Evolutionary conservation across 1,140 invertebrate species (phyloP).

Genomic region (Spodoptera frugiperda): DNA sequence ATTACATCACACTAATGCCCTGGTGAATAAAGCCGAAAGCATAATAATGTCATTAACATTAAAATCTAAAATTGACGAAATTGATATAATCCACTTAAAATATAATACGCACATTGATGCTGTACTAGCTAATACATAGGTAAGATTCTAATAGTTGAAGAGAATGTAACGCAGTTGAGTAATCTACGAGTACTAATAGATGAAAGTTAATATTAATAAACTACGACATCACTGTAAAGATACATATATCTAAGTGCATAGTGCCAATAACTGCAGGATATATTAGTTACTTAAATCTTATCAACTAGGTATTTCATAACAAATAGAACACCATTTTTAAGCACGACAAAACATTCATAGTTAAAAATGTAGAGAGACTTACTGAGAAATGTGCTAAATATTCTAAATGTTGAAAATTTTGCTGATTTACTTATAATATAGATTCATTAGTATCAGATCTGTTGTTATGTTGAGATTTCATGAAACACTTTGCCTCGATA

Average conservation of each 20-base stretch:
- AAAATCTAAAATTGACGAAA: constrained; percentile 86
- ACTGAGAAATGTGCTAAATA: constrained; percentile 87
- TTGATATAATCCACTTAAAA: constrained; percentile 85
- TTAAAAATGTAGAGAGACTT: constrained; percentile 87
- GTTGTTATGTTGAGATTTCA: constrained; percentile 74
- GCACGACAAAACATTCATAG: constrained; percentile 87
- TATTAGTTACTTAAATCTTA: constrained; percentile 85
- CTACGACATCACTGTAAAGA: constrained; percentile 58
- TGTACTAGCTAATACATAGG: constrained; percentile 67
- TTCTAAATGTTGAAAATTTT: constrained; percentile 84
- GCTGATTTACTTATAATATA: constrained; percentile 73
- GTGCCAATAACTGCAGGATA: constrained; percentile 86
- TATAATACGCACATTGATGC: constrained; percentile 68
- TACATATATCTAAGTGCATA: constrained; percentile 68
- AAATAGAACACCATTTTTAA: constrained; percentile 87
- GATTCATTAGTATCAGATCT: constrained; percentile 83
- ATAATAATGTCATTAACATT: constrained; percentile 75
- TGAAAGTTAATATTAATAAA: constrained; percentile 60
- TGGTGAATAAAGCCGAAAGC: constrained; percentile 62
- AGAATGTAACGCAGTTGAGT: constrained; percentile 56
- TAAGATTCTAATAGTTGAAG: constrained; percentile 50
- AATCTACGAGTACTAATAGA: constrained; percentile 55
- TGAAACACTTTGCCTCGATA: constrained; percentile 66
- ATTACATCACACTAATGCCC: constrained; percentile 29
- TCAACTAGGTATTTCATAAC: constrained; percentile 87